A percentile compares a stretch with the other conserved stretches of the same genome.
phyloP scores from a whole-genome alignment of 2,113 vertebrate species.

The Silurus glanis region DNA sequence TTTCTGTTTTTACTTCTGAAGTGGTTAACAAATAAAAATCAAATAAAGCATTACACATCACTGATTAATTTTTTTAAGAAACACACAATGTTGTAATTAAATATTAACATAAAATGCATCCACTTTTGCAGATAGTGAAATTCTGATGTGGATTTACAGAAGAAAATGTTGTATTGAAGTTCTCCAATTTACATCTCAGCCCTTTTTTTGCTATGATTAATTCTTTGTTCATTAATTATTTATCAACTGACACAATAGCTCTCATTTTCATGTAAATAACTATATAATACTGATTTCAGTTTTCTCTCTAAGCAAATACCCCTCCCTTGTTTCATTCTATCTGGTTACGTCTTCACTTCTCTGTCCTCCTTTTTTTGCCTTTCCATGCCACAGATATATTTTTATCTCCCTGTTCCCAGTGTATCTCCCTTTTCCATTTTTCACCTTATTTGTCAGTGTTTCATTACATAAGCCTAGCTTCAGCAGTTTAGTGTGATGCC shows the following conservation, averaged over 20 bases:
- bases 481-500: conserved; percentile 51
- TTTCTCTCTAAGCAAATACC: neutral
- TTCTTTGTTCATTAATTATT: conserved; percentile 2
- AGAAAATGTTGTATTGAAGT: neutral
- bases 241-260: neutral
- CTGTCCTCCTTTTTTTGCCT: neutral
- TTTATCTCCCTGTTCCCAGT: neutral
- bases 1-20: neutral
- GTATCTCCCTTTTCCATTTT: conserved; percentile 22
- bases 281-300: neutral
- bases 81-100: neutral
- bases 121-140: neutral
- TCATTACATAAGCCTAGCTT: conserved; percentile 42
- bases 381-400: conserved; percentile 8
- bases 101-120: neutral
- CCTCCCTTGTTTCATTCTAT: conserved; percentile 1
- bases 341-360: neutral
- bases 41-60: neutral
- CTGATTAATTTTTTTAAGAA: conserved; percentile 1
- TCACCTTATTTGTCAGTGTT: conserved; percentile 29
- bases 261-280: neutral
- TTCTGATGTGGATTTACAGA: neutral
- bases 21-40: neutral
- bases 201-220: neutral
- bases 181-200: neutral